A percentile compares a stretch with the other conserved stretches of the same genome.
Conservation (phyloP, 2,888 invertebrate species). For the Acanthosepion pharaonis region DNA sequence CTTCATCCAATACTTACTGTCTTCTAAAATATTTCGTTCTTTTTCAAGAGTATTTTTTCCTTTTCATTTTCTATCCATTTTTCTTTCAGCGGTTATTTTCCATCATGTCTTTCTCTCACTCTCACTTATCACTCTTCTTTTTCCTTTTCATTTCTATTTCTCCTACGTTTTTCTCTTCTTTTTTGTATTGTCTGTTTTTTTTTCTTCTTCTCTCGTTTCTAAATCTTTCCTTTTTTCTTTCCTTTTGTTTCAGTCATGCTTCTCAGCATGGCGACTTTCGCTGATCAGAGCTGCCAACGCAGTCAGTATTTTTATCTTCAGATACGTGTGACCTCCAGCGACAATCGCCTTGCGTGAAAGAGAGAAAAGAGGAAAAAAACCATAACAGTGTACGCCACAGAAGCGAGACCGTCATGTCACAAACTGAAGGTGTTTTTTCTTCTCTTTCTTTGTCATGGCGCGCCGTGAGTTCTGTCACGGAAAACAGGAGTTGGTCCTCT, state of each 20-base stretch:
- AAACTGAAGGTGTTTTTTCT: background rate
- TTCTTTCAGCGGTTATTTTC: too few relatives aligned
- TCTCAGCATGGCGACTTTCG: background rate
- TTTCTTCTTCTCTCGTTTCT: background rate
- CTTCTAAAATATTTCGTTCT: too few relatives aligned
- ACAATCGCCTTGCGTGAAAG: background rate
- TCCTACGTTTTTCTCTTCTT: too few relatives aligned
- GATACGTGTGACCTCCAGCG: background rate
- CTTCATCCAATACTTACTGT: too few relatives aligned
- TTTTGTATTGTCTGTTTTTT: background rate
- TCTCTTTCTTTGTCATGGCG: background rate
- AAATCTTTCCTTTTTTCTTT: background rate
- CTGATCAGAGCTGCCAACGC: background rate
- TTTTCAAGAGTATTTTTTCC: background rate
- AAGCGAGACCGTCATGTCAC: background rate
- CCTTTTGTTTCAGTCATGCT: constrained; percentile 15
- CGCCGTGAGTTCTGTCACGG: background rate
- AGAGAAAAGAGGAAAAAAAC: background rate
- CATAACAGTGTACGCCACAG: background rate
- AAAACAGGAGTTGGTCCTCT: background rate
- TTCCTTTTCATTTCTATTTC: too few relatives aligned
- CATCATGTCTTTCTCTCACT: background rate
- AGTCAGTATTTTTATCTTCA: background rate
- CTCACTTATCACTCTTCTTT: background rate
- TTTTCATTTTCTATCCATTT: background rate